Evolutionary conservation across 2,797 vertebrate genomes (phyloP), one percentile per base, ranked within the genome.

Genomic region (Artibeus lituratus): DNA sequence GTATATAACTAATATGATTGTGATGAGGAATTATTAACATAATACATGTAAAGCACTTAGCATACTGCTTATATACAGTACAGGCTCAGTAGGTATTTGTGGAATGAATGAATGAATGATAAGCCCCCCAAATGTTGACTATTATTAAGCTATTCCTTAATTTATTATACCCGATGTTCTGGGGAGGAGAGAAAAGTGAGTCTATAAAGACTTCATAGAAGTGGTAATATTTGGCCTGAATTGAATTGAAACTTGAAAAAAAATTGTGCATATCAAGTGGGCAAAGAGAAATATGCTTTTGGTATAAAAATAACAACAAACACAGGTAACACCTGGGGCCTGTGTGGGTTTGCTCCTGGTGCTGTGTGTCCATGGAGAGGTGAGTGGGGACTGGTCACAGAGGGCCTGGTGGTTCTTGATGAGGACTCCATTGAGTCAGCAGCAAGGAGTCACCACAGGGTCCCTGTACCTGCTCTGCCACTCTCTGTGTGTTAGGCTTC

Each of bases 71-170:
- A 67, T 12, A 67, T 49, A 35, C 69, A 81, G 2, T 19, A 47
- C n/a, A 29, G 37, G 7, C 37, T 88, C 8, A 89, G 11, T 74
- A 47, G 81, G 73, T 93, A 76, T 84, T 91, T 83, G n/a, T 87
- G 19, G 26, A 81, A 76, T 94, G n/a, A n/a, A n/a, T n/a, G n/a
- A n/a, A n/a, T 62, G 5, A 92, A 44, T 67, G 26, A n/a, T 55
- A 90, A 92, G 51, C n/a, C 1, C 3, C 26, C 3, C 26, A 80
- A 90, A 67, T 39, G 3, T n/a, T 90, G n/a, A 1, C 51, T 80
- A 9, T 69, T 55, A 16, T 47, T 91, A 55, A 82, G 8, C 10
- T 65, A 11, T 55, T 74, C 14, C 10, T 82, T 87, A n/a, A 22
- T 69, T 84, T 0, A 29, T 82, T 90, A 39, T 44, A 72, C 6